phyloP scores from a whole-genome alignment of 2,888 invertebrate genomes.

The Pherbina coryleti region DNA sequence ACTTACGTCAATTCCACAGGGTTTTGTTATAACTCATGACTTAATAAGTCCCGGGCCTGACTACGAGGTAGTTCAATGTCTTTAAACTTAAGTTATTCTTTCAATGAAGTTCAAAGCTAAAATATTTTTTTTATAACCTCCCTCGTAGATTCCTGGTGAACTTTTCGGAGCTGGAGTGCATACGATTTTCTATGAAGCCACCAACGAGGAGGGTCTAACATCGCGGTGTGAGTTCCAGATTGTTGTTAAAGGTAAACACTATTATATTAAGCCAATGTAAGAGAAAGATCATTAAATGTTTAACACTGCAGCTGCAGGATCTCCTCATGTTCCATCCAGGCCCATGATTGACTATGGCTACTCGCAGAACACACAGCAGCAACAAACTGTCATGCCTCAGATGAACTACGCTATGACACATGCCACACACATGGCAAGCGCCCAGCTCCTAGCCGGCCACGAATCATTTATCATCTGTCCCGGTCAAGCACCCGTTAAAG shows the following conservation, averaged over 20 bases:
- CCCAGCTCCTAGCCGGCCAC: slow-evolving; percentile 54
- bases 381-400: background rate
- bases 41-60: too few relatives aligned
- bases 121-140: too few relatives aligned
- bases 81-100: too few relatives aligned
- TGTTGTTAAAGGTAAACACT: slow-evolving; percentile 72
- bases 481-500: slow-evolving; percentile 63
- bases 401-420: slow-evolving; percentile 8
- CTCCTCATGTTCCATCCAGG: slow-evolving; percentile 10
- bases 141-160: slow-evolving; percentile 73
- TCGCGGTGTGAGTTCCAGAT: slow-evolving; percentile 77
- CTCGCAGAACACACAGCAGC: background rate
- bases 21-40: too few relatives aligned
- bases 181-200: slow-evolving; percentile 76
- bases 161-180: slow-evolving; percentile 74
- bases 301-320: slow-evolving; percentile 40
- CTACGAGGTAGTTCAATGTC: too few relatives aligned
- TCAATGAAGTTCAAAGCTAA: too few relatives aligned
- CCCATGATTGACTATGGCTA: slow-evolving; percentile 22
- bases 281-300: background rate
- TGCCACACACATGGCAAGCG: slow-evolving; percentile 36
- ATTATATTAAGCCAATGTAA: background rate
- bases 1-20: too few relatives aligned
- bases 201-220: slow-evolving; percentile 75
- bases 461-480: slow-evolving; percentile 68